Evolutionary conservation across 2,113 vertebrate genomes (phyloP), one percentile per base, ranked within the genome.

Genomic region (Cynopterus brachyotis): DNA sequence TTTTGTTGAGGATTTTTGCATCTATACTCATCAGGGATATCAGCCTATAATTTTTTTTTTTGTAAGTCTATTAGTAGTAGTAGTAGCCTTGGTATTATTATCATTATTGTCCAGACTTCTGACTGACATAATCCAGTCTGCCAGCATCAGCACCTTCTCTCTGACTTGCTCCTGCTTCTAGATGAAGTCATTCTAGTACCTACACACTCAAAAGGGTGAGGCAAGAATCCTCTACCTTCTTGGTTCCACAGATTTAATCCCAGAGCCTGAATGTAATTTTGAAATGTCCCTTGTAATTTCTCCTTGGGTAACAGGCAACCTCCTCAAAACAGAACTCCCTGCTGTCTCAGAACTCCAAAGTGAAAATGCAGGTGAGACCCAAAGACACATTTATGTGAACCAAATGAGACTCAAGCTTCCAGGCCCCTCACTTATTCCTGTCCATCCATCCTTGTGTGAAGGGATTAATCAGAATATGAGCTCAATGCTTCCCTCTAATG

Each of bases 401-500:
- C 32, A 95, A 75, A 70, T 72, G 35, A 80, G 78, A 24, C 42
- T 66, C 69, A 72, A 75, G 7, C 35, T 80, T 62, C 59, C 5
- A 20, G 55, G 10, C 5, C n/a, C 1, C 17, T 26, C 82, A 50
- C 50, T 50, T 50, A 4, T 50, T 50, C 26, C 60, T 6, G 37
- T 55, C 24, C 53, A 2, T 15, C 35, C 30, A 0, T 2, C 62
- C 37, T 0, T 3, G 3, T 11, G 2, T 5, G 22, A 26, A 19
- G 28, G 17, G 15, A 87, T 70, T 40, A 13, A 35, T 17, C 1
- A 10, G 76, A 55, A 19, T 78, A 1, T 3, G 26, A n/a, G 37
- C 87, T 67, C 87, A 37, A 55, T 70, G 72, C 87, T 81, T 37
- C 92, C 53, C 89, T 86, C 92, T 89, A 19, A 89, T 91, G 95